phyloP scores from a whole-genome alignment of 1,140 invertebrate species.

The Linepithema humile region DNA sequence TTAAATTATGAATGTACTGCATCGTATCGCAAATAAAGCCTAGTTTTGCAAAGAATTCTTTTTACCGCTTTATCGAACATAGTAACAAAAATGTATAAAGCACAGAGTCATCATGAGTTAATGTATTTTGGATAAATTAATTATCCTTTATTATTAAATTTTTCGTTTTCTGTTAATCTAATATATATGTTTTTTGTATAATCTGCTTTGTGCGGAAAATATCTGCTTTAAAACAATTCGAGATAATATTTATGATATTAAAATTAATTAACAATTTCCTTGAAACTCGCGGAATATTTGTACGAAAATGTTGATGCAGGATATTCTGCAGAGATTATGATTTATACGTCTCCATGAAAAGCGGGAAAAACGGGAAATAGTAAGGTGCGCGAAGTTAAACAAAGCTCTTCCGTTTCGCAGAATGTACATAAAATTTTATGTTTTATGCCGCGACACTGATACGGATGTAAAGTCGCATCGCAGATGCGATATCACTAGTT shows the following conservation, averaged over 20 bases:
- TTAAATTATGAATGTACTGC: not conserved
- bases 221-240: not conserved
- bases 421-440: conserved; percentile 42
- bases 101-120: not conserved
- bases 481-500: not conserved
- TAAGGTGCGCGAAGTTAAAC: not conserved
- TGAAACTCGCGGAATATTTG: not conserved
- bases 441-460: conserved; percentile 15
- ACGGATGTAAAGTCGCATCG: not conserved
- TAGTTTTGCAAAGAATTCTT: not conserved
- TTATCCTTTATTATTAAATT: not conserved
- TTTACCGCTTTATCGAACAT: no score
- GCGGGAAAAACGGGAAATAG: not conserved
- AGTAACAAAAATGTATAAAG: no score
- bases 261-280: not conserved
- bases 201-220: conserved; percentile 10
- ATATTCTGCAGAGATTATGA: conserved; percentile 19
- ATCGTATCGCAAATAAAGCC: not conserved
- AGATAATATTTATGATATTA: no score
- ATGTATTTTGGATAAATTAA: not conserved
- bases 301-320: not conserved
- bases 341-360: conserved; percentile 15
- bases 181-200: not conserved
- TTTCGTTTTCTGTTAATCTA: not conserved
- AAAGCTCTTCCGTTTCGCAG: not conserved